Base-by-base conservation (phyloP, 2,888 invertebrate species). In the Hemaris fuciformis region DNA sequence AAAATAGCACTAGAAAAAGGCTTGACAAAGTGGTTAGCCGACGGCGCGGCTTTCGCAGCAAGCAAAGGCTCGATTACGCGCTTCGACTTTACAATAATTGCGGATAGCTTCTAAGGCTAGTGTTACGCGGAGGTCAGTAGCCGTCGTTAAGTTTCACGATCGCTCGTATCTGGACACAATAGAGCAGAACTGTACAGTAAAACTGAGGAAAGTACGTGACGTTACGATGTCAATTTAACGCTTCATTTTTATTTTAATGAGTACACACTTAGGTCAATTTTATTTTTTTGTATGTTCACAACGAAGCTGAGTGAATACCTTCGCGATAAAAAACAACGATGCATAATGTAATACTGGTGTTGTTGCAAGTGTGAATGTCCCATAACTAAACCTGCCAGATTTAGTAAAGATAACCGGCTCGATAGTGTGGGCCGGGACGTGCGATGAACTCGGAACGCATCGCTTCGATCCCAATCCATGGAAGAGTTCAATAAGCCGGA, bases 401-500 rank as follows among this genome's bases (percentile, higher is more conserved):
- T 84, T 83, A 72, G 78, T 73, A 78, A 81, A 83, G 83, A 86
- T 83, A 86, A 87, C 81, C 77, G 79, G 79, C 73, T 76, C 72
- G 72, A 76, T 77, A 73, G 80, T 77, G 82, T 79, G 75, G 82
- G 74, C 72, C 74, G 78, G 70, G 75, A 76, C 79, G 80, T 78
- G 71, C 80, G 80, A 81, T 79, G 83, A 83, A 83, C 81, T 80
- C 74, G 72, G 73, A 81, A 79, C 80, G 77, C 78, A 82, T 85
- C 80, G 75, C 74, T 70, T 68, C 75, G 81, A 81, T 84, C 80
- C 74, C 80, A 85, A 85, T 81, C 79, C 84, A 81, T 80, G 81
- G 82, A 86, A 82, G 83, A 89, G 88, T 88, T 87, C 84, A 88
- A 88, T 92, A 92, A 92, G 88, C 89, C 72, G 83, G 80, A 87